A percentile compares a stretch with the other conserved stretches of the same genome.
Evolutionary conservation across 2,797 vertebrate species (phyloP).

Genomic region (Catamblyrhynchus diadema): DNA sequence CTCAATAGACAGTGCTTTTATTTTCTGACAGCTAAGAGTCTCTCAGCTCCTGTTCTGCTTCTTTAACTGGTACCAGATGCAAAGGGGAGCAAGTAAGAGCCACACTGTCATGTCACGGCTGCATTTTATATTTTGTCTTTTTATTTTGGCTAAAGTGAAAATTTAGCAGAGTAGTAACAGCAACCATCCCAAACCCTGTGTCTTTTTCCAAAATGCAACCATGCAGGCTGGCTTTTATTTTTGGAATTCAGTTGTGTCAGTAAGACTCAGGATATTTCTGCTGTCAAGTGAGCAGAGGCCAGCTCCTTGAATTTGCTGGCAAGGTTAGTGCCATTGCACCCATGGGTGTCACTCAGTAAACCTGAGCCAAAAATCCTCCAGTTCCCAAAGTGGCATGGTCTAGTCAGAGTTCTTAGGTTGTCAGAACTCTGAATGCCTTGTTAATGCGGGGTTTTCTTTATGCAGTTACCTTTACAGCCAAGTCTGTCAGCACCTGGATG

Average conservation of each 20-base stretch:
- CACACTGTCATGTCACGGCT: not conserved
- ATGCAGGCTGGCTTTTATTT: not conserved
- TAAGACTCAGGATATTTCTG: not conserved
- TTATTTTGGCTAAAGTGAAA: not conserved
- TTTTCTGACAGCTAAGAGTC: not conserved
- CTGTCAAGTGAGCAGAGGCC: not conserved
- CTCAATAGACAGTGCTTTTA: not conserved
- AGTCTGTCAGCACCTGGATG: not conserved
- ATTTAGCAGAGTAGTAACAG: not conserved
- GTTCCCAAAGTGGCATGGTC: not conserved
- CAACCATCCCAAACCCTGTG: not conserved
- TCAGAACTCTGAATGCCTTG: not conserved
- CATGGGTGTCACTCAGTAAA: not conserved
- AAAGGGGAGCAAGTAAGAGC: not conserved
- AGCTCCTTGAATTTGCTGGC: not conserved
- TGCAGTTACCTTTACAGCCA: not conserved
- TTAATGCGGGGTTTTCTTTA: not conserved
- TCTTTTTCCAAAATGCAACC: not conserved
- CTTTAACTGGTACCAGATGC: not conserved
- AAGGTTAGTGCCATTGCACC: not conserved
- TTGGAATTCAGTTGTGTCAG: not conserved
- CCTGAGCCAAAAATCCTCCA: rapidly evolving
- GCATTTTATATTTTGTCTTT: not conserved
- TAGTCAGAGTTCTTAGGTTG: not conserved
- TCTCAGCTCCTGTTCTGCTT: not conserved